Evolutionary conservation across 2,797 vertebrate genomes (phyloP).

Genomic region (Morelia viridis): DNA sequence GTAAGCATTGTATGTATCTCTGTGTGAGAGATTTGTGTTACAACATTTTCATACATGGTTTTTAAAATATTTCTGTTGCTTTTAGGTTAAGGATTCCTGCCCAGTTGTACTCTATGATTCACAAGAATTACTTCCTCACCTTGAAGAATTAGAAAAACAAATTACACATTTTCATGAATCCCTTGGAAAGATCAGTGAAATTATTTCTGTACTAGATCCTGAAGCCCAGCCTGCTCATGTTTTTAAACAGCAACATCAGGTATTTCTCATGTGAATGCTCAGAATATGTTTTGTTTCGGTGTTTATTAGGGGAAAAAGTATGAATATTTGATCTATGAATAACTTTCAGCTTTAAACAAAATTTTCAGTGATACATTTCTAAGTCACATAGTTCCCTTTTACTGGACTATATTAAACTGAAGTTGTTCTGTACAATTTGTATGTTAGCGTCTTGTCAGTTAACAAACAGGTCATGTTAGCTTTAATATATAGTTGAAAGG

Average conservation of each 20-base stretch:
- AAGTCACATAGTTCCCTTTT: neutral
- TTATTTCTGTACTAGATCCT: conserved; percentile 79
- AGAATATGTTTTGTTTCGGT: neutral
- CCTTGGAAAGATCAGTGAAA: conserved; percentile 88
- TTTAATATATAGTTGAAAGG: neutral
- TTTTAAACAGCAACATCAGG: conserved; percentile 94
- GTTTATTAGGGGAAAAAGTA: neutral
- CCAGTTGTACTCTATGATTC: conserved; percentile 85
- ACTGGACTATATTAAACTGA: neutral
- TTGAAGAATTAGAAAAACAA: conserved; percentile 94
- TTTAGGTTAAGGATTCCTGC: conserved; percentile 85
- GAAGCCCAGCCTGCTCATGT: conserved; percentile 82
- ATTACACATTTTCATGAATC: conserved; percentile 92
- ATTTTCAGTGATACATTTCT: neutral
- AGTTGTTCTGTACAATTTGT: neutral
- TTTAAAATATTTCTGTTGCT: conserved; percentile 35
- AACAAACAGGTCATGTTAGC: neutral
- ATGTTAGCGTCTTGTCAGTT: neutral
- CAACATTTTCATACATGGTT: neutral
- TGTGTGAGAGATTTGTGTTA: neutral
- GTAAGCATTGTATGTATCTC: neutral
- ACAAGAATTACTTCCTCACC: conserved; percentile 81
- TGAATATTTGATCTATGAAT: neutral
- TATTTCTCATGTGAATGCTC: conserved; percentile 65
- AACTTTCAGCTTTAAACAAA: neutral